Evolutionary conservation across 2,113 vertebrate genomes (phyloP).

Genomic region (Heterocephalus glaber): DNA sequence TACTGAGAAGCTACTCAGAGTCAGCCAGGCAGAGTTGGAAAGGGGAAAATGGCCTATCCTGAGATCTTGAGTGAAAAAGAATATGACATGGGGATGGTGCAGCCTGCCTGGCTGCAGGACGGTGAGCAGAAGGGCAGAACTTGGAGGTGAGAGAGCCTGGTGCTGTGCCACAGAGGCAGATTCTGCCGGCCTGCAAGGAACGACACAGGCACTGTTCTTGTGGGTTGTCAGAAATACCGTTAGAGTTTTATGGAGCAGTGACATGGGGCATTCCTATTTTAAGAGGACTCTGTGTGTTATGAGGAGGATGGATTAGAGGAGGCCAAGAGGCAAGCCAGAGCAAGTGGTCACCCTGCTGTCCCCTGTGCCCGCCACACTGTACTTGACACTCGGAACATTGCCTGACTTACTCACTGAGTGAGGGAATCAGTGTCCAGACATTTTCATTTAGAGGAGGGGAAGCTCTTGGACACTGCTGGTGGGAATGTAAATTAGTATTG

Average conservation of each 20-base stretch:
- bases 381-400: not conserved
- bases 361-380: too few species aligned
- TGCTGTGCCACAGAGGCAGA: not conserved
- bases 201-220: not conserved
- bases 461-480: not conserved
- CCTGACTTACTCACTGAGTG: not conserved
- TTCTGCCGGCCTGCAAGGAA: too few species aligned
- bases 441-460: not conserved
- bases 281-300: not conserved
- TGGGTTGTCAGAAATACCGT: not conserved
- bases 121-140: rapidly evolving
- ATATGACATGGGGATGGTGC: not conserved
- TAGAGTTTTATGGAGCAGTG: not conserved
- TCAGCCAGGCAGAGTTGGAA: not conserved
- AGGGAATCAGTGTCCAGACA: rapidly evolving
- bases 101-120: rapidly evolving
- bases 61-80: not conserved
- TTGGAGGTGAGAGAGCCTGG: rapidly evolving
- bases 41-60: rapidly evolving
- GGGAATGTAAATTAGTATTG: not conserved
- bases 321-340: not conserved
- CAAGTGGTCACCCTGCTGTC: not conserved
- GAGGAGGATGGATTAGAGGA: not conserved
- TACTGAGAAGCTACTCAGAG: rapidly evolving
- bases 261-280: not conserved